Evolutionary conservation across 2,113 vertebrate genomes (phyloP), one percentile per base, ranked within the genome.

Genomic region (Saguinus imperator): DNA sequence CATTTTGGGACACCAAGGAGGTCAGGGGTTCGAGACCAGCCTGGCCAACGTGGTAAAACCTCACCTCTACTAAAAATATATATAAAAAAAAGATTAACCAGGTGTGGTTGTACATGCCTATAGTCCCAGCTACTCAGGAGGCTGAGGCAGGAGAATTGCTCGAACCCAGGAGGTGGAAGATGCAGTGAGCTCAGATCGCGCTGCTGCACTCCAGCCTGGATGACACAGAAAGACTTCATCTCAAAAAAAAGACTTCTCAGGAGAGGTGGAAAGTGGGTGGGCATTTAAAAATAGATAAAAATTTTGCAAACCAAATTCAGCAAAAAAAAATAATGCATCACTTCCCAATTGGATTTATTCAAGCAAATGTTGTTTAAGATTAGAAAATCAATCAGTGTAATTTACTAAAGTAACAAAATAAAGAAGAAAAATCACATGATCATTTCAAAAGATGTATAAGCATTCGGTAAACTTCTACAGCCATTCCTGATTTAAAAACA

Each of bases 401-500:
- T 81, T 94, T 55, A 94, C 83, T 32, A 90, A 6, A 72, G 1
- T 20, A 87, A 43, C 37, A 92, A 76, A 93, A 81, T 29, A 72
- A 64, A 90, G 58, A 79, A 72, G 66, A 87, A 72, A 75, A 84
- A n/a, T 52, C 61, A 64, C 4, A 77, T 13, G 14, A 76, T n/a
- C 45, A 81, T 57, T 57, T 55, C 76, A 92, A 90, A 17, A 91
- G 43, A 70, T 75, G 3, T 23, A 68, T 72, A 18, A 91, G 10
- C 4, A 80, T 84, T 0, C 45, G 18, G 35, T 66, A 82, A 86
- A 89, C 23, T 61, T 96, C 76, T 84, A 82, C 20, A 87, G 73
- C 35, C 37, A 92, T 64, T 94, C 61, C 16, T 40, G 76, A 92
- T 72, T 95, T 35, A 45, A 89, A 94, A 96, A 93, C 21, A 40